These are phyloP conservation scores for Cochlearius cochlearius DNA, from an alignment of 2,113 vertebrate genomes.

Conservation along the genomic window DNA sequence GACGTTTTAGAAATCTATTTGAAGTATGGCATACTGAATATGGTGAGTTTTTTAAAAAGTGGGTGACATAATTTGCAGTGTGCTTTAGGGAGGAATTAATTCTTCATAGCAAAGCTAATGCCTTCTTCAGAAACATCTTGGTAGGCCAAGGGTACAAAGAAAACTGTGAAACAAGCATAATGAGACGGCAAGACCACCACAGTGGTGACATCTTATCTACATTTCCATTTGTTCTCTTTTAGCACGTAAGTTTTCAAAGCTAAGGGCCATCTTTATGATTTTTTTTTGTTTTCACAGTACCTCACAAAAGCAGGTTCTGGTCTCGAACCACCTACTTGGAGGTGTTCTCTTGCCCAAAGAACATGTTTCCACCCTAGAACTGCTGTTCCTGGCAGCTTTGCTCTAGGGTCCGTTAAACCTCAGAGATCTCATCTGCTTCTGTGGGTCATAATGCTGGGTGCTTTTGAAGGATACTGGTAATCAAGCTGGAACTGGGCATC, in stretches of 20 bases:
- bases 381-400: neutral
- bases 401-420: neutral
- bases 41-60: neutral
- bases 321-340: neutral
- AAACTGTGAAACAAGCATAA: neutral
- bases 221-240: neutral
- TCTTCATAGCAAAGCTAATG: neutral
- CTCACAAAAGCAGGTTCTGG: neutral
- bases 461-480: neutral
- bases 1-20: constrained; percentile 39
- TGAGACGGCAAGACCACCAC: neutral
- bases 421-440: neutral
- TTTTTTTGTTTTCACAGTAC: neutral
- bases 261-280: neutral
- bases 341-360: neutral
- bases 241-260: neutral
- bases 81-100: neutral
- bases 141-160: neutral
- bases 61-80: neutral
- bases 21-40: neutral
- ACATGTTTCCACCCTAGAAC: neutral
- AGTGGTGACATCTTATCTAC: neutral
- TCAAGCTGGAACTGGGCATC: neutral
- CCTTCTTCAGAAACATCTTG: neutral
- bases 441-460: neutral